These are phyloP conservation scores for Leistus spinibarbis DNA, from an alignment of 2,888 invertebrate species.

Conservation along the genomic window DNA sequence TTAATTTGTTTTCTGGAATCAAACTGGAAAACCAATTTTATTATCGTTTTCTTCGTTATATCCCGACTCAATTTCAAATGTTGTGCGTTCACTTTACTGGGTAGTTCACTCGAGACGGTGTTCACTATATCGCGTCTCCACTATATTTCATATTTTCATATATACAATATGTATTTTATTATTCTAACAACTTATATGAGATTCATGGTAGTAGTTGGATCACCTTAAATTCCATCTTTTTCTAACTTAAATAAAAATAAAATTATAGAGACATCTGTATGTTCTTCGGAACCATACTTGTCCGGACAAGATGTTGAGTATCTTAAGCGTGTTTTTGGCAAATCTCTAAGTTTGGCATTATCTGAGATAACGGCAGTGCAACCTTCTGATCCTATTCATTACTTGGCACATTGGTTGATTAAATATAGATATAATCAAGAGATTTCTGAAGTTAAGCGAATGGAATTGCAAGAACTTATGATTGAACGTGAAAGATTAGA, in stretches of 20 bases:
- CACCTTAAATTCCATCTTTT: neutral
- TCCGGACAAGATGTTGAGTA: constrained; percentile 53
- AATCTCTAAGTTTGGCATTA: constrained; percentile 56
- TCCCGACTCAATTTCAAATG: no score
- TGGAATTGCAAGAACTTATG: constrained; percentile 51
- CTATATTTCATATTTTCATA: no score
- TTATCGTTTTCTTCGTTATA: no score
- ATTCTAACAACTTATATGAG: no score
- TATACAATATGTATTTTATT: no score
- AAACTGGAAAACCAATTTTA: no score
- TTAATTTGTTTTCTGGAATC: no score
- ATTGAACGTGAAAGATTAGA: constrained; percentile 51
- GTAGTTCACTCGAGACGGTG: no score
- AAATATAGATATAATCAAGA: constrained; percentile 59
- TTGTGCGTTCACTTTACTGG: no score
- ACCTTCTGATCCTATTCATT: constrained; percentile 59
- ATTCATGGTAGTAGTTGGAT: no score
- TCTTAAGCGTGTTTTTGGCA: constrained; percentile 53
- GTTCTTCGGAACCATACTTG: constrained; percentile 44
- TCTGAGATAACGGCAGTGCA: constrained; percentile 58
- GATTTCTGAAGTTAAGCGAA: constrained; percentile 48
- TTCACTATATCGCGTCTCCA: no score
- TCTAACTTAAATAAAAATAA: neutral
- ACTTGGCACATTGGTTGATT: constrained; percentile 59
- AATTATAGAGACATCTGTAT: neutral